phyloP scores from a whole-genome alignment of 2,797 vertebrate species.

The Halcyon badia region DNA sequence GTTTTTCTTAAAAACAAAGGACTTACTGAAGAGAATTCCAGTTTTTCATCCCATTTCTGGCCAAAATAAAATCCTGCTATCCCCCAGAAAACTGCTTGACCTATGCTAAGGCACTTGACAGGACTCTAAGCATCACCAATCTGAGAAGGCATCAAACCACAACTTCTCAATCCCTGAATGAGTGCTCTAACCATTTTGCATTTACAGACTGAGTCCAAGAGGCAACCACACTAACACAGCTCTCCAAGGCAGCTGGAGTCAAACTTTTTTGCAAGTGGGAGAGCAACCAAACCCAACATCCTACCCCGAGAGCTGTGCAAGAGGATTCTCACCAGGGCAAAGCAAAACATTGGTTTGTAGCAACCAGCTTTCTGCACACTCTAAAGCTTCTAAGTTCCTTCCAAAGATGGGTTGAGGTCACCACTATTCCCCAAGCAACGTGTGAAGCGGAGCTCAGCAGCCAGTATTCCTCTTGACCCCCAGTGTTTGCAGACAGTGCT shows the following conservation, averaged over 20 bases:
- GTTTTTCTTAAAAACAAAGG: background rate
- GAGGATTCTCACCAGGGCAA: background rate
- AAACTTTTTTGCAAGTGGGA: background rate
- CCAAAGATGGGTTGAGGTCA: background rate
- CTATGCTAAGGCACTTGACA: background rate
- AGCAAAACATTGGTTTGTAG: background rate
- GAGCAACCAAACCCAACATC: background rate
- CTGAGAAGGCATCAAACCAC: background rate
- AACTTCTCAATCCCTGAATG: background rate
- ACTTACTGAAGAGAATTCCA: rapidly evolving
- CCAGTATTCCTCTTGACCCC: no score
- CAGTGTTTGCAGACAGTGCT: rapidly evolving
- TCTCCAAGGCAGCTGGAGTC: background rate
- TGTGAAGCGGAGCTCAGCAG: background rate
- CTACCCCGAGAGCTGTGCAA: background rate
- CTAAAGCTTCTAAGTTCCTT: background rate
- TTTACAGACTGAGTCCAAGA: background rate
- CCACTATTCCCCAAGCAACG: background rate
- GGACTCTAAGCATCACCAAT: background rate
- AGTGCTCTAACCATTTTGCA: background rate
- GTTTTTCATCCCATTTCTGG: background rate
- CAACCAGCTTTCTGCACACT: background rate
- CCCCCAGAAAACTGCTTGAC: background rate
- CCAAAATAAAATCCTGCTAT: background rate
- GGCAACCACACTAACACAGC: rapidly evolving